Conservation (phyloP, 2,797 vertebrate species). For the Brachyrhaphis roseni region DNA sequence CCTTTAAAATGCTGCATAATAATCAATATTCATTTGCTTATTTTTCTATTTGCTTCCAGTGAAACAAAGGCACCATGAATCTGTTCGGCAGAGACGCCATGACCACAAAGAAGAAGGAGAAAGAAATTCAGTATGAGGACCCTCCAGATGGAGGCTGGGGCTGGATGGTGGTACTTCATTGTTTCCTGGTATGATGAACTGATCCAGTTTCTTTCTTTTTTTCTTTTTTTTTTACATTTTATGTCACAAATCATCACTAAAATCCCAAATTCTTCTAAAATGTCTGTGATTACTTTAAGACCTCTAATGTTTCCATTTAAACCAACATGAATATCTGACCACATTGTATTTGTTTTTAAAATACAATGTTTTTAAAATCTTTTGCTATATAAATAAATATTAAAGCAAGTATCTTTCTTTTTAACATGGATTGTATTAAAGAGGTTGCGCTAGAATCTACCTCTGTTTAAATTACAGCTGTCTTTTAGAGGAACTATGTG, state of each 20-base stretch:
- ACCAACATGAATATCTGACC: neutral
- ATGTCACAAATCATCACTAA: neutral
- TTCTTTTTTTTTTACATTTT: neutral
- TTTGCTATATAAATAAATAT: neutral
- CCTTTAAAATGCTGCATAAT: neutral
- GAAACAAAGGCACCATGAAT: conserved; percentile 64
- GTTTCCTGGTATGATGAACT: conserved; percentile 87
- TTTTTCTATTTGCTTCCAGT: conserved; percentile 30
- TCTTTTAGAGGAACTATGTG: neutral
- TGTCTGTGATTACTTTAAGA: neutral
- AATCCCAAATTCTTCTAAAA: neutral
- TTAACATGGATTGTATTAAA: neutral
- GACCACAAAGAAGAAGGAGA: conserved; percentile 69
- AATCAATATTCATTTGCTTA: neutral
- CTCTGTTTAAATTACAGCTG: neutral
- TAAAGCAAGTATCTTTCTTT: neutral
- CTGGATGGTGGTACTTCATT: conserved; percentile 92
- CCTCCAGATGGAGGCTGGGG: conserved; percentile 87
- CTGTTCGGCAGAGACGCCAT: conserved; percentile 74
- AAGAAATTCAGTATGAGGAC: conserved; percentile 62
- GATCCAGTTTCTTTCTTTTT: neutral
- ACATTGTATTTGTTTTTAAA: neutral
- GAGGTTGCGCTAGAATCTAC: neutral
- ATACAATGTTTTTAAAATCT: neutral
- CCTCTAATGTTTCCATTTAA: neutral